Evolutionary conservation across 1,140 invertebrate genomes (phyloP).

Genomic region (Bombus superbus): DNA sequence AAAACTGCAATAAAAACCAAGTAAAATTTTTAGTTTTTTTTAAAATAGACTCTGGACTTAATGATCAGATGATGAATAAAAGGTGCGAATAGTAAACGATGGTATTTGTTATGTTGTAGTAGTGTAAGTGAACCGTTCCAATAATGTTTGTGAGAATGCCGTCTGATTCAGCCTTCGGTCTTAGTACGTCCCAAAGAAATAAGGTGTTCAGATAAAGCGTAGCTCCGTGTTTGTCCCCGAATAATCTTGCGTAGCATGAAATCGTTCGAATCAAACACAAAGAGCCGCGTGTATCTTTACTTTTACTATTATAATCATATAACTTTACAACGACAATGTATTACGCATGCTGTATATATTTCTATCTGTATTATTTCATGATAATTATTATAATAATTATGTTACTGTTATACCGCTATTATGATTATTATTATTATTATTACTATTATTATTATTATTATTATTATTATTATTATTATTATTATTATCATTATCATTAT

Average conservation of each 20-base stretch:
- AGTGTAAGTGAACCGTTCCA: conserved; percentile 39
- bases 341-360: conserved; percentile 63
- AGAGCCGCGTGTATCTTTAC: conserved; percentile 26
- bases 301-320: conserved; percentile 42
- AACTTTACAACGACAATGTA: conserved; percentile 58
- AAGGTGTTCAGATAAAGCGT: conserved; percentile 50
- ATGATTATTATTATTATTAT: conserved; percentile 20
- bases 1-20: not conserved
- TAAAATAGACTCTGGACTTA: not conserved
- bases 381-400: conserved; percentile 49
- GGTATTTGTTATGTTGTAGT: conserved; percentile 8
- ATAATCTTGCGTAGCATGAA: conserved; percentile 1
- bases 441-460: conserved; percentile 16
- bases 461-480: not conserved
- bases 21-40: not conserved
- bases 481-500: not conserved
- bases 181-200: conserved; percentile 66
- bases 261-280: conserved; percentile 42
- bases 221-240: conserved; percentile 39
- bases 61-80: not conserved
- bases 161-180: conserved; percentile 57
- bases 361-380: conserved; percentile 52
- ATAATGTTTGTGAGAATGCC: conserved; percentile 34
- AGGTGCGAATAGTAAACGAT: conserved; percentile 6
- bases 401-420: conserved; percentile 50